Evolutionary conservation across 1,140 invertebrate species (phyloP).

Genomic region (Drosophila pruinosa): DNA sequence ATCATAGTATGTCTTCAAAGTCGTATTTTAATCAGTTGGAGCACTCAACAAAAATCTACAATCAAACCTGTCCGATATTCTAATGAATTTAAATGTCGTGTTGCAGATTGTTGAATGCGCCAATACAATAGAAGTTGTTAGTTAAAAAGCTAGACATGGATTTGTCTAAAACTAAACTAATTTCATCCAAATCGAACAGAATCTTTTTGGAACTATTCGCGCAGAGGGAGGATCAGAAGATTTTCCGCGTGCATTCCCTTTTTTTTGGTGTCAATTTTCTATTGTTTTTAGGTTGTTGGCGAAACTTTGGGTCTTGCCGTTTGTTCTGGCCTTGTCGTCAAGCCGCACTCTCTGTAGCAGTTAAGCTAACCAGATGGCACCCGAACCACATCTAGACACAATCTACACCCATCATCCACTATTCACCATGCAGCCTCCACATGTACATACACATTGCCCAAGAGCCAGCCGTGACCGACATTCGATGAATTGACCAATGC

Average conservation of each 20-base stretch:
- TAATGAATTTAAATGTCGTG: conserved; percentile 1
- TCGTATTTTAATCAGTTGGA: not conserved
- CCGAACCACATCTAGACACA: not conserved
- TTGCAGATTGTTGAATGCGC: not conserved
- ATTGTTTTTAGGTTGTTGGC: conserved; percentile 6
- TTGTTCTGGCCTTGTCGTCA: conserved; percentile 7
- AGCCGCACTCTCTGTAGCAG: conserved; percentile 12
- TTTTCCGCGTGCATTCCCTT: conserved; percentile 9
- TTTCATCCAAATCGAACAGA: conserved; percentile 37
- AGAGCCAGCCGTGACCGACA: conserved; percentile 69
- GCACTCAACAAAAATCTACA: no score
- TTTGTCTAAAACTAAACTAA: conserved; percentile 59
- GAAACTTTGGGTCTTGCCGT: conserved; percentile 34
- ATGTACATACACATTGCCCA: conserved; percentile 1
- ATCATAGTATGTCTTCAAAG: no score
- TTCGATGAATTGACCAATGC: conserved; percentile 79
- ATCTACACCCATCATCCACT: not conserved
- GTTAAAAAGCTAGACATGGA: conserved; percentile 19
- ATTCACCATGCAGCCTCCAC: not conserved
- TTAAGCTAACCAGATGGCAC: conserved; percentile 24
- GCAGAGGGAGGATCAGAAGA: not conserved
- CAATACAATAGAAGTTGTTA: conserved; percentile 36
- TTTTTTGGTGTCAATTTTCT: not conserved
- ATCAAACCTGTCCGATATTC: not conserved
- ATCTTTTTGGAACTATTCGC: not conserved